A percentile compares a stretch with the other conserved stretches of the same genome.
phyloP scores from a whole-genome alignment of 1,140 invertebrate species.

The Dendroctonus ponderosae region DNA sequence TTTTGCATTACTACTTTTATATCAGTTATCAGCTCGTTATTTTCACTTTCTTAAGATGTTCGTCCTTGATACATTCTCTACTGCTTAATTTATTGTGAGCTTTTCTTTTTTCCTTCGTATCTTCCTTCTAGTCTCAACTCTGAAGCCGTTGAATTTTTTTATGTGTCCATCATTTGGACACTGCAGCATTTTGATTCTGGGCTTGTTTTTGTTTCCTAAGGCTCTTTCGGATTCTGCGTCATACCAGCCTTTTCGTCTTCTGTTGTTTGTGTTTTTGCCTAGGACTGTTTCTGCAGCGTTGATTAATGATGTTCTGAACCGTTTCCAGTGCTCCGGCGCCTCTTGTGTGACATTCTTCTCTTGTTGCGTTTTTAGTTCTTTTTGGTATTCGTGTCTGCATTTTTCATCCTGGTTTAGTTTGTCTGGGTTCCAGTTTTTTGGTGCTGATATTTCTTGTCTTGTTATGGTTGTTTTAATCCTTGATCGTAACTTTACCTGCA shows the following conservation, averaged over 20 bases:
- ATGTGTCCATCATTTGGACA: too few species aligned
- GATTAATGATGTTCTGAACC: conserved; percentile 10
- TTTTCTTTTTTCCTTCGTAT: conserved; percentile 21
- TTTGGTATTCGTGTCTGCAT: conserved; percentile 17
- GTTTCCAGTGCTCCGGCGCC: conserved; percentile 7
- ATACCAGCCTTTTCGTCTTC: conserved; percentile 19
- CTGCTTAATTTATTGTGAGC: conserved; percentile 10
- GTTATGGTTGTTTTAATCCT: too few species aligned
- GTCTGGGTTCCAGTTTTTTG: conserved; percentile 6
- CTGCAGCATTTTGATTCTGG: conserved; percentile 8
- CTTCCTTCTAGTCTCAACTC: conserved; percentile 7
- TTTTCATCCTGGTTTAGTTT: conserved; percentile 18
- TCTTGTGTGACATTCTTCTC: conserved; percentile 15
- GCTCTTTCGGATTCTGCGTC: conserved; percentile 14
- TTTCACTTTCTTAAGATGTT: conserved; percentile 19
- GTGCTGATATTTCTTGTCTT: conserved; percentile 8
- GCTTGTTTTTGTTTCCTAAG: conserved; percentile 10
- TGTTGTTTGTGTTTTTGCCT: conserved; percentile 14
- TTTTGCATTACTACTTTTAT: conserved; percentile 8
- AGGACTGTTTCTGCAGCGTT: conserved; percentile 14
- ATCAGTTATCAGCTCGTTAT: too few species aligned
- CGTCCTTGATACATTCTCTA: conserved; percentile 12
- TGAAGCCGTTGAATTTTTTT: conserved; percentile 13
- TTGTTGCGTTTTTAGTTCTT: conserved; percentile 15
- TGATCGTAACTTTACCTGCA: too few species aligned